Evolutionary conservation across 2,888 invertebrate genomes (phyloP).

Genomic region (Tromatobia lineatoria): DNA sequence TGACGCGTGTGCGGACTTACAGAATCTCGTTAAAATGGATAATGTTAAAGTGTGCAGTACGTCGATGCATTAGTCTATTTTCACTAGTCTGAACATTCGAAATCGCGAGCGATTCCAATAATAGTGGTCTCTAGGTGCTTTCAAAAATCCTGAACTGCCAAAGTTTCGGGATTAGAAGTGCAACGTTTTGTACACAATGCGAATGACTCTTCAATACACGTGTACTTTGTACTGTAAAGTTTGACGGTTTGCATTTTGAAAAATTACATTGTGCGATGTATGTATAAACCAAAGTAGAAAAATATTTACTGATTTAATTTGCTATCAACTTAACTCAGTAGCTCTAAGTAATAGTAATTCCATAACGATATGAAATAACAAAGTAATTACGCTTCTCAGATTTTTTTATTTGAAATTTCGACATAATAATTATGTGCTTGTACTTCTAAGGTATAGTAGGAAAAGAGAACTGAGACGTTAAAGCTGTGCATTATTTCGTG

Average conservation of each 20-base stretch:
- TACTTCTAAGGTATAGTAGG: slow-evolving; percentile 4
- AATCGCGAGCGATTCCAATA: not conserved
- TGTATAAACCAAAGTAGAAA: not conserved
- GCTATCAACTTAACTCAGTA: too few relatives aligned
- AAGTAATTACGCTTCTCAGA: too few relatives aligned
- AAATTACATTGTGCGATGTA: not conserved
- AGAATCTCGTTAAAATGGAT: slow-evolving; percentile 25
- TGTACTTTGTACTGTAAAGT: not conserved
- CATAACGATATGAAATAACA: too few relatives aligned
- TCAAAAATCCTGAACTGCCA: not conserved
- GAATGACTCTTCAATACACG: slow-evolving; percentile 27
- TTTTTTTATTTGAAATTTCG: not conserved
- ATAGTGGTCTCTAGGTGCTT: slow-evolving; percentile 1
- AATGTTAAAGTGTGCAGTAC: not conserved
- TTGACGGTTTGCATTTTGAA: slow-evolving; percentile 1
- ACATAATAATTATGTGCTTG: not conserved
- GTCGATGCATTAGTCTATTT: slow-evolving; percentile 31
- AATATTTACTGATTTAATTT: not conserved
- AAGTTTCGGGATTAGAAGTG: not conserved
- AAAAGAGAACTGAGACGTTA: slow-evolving; percentile 9
- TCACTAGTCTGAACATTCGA: slow-evolving; percentile 17
- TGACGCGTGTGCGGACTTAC: not conserved
- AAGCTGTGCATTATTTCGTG: not conserved
- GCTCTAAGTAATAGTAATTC: too few relatives aligned
- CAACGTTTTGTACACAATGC: slow-evolving; percentile 14